Evolutionary conservation across 2,797 vertebrate genomes (phyloP).

Genomic region (Platyrinchus mystaceus): DNA sequence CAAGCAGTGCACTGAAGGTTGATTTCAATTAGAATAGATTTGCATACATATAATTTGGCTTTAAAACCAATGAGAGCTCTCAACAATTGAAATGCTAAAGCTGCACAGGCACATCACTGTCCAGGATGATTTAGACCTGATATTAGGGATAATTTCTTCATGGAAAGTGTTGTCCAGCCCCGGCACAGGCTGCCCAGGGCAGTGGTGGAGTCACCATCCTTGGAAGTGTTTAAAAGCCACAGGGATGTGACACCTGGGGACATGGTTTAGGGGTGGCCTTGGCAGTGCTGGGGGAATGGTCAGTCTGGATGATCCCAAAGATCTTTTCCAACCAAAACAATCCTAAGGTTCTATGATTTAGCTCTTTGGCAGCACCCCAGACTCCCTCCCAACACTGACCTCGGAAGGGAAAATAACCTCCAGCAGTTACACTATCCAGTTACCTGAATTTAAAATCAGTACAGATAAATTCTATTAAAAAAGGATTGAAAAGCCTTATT

Average conservation of each 20-base stretch:
- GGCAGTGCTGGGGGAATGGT: neutral
- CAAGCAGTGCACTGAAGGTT: rapidly evolving
- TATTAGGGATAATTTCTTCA: neutral
- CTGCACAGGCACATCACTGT: neutral
- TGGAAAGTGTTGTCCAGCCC: neutral
- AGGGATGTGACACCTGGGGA: neutral
- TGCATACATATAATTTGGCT: neutral
- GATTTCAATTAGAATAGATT: neutral
- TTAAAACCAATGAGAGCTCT: neutral
- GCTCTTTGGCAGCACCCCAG: neutral
- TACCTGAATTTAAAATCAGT: neutral
- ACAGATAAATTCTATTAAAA: slow-evolving; percentile 11
- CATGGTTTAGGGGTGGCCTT: neutral
- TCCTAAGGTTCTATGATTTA: neutral
- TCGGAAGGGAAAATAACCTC: neutral
- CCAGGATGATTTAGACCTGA: neutral
- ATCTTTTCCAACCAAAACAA: neutral
- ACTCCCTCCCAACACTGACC: neutral
- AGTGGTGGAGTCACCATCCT: neutral
- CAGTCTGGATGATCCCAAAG: neutral
- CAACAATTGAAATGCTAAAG: rapidly evolving
- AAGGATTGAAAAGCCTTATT: neutral
- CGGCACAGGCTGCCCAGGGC: neutral
- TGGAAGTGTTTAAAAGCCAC: neutral
- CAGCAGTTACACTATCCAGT: neutral